Evolutionary conservation across 2,888 invertebrate species (phyloP).

Genomic region (Pyrocoelia pectoralis): DNA sequence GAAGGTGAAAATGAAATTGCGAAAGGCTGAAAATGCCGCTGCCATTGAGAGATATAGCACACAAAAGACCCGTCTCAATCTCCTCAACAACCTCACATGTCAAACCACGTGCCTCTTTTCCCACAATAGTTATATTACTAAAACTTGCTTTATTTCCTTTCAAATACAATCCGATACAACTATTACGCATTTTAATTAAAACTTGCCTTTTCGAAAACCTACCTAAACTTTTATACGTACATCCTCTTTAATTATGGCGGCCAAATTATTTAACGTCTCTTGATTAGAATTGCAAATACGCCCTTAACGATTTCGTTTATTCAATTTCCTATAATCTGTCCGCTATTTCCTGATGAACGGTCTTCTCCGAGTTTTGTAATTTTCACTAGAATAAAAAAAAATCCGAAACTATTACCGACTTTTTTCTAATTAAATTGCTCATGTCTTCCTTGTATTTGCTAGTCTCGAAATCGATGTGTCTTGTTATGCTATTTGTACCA

Average conservation of each 20-base stretch:
- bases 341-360: no score
- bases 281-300: no score
- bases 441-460: no score
- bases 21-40: conserved; percentile 28
- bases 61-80: conserved; percentile 38
- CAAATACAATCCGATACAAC: not conserved
- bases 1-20: conserved; percentile 35
- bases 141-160: not conserved
- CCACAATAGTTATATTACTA: conserved; percentile 37
- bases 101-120: conserved; percentile 42
- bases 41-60: conserved; percentile 36
- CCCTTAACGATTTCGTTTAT: no score
- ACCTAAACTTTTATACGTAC: not conserved
- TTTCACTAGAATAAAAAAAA: no score
- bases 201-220: not conserved
- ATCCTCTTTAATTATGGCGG: not conserved
- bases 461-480: no score
- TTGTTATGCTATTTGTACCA: no score
- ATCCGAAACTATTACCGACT: no score
- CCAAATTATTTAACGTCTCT: not conserved
- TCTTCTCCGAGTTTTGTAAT: no score
- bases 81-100: conserved; percentile 39
- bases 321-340: no score
- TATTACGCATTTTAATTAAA: not conserved
- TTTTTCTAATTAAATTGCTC: no score